phyloP scores from a whole-genome alignment of 2,797 vertebrate genomes.

The Micromesistius poutassou region DNA sequence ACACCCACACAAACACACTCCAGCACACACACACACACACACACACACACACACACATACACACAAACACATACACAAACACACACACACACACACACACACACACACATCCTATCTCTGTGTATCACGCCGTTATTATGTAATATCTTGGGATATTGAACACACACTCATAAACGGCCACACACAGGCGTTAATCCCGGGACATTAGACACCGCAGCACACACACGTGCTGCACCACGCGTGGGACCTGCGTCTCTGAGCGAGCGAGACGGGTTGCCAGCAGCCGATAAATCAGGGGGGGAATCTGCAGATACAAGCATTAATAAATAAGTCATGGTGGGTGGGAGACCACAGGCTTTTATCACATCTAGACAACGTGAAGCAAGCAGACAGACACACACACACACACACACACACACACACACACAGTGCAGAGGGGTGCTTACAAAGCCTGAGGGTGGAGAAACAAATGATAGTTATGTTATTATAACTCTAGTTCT shows the following conservation, averaged over 20 bases:
- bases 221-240: neutral
- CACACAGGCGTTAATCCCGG: neutral
- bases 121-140: neutral
- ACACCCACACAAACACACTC: too few species aligned
- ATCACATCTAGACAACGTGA: neutral
- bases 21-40: too few species aligned
- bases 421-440: neutral
- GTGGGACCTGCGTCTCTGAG: neutral
- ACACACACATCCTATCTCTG: neutral
- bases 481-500: too few species aligned
- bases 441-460: too few species aligned
- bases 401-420: constrained; percentile 1
- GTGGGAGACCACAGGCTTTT: neutral
- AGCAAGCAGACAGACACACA: neutral
- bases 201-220: neutral
- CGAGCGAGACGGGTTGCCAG: neutral
- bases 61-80: neutral
- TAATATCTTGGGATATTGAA: neutral
- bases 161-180: constrained; percentile 3
- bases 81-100: too few species aligned
- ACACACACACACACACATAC: neutral
- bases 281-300: neutral
- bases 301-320: neutral
- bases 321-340: constrained; percentile 1
- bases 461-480: too few species aligned